Base-by-base conservation (phyloP, 2,797 vertebrate species). In the Denticeps clupeoides region DNA sequence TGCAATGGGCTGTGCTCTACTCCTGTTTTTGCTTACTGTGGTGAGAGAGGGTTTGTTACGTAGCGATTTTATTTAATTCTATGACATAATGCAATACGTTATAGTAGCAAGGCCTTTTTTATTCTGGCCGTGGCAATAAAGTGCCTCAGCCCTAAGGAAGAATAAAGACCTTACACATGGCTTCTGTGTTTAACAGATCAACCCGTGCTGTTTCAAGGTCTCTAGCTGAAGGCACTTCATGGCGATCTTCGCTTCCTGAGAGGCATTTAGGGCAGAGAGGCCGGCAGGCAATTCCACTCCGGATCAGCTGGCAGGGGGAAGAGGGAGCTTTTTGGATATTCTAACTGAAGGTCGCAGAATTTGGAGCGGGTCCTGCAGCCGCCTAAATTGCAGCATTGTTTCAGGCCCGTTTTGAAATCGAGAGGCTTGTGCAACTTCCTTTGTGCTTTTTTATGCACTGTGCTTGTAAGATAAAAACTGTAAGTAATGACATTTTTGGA, bases 141-240 rank as follows among this genome's bases (percentile, higher is more conserved):
- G 35, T 18, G 21, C 8, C 38, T 21, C 9, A 38, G 35, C 38
- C 7, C 33, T 15, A 10, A 18, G 15, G 33, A 55, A 59, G 56
- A 51, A 50, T 68, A 72, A 78, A 79, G 53, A 74, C 73, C 71
- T 76, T 78, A 78, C 77, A 81, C 76, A 80, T 79, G 73, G 77
- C 47, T 44, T 31, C 55, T 66, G 71, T 73, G 65, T 79, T 74
- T 63, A 65, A 58, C 66, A 65, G 67, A 62, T 44, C 64, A 62
- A 66, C 45, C 60, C 58, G 59, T 79, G 73, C 79, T 75, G 67
- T 76, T 69, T 68, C 73, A 74, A 70, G 72, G 71, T 69, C 72
- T 72, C 51, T 45, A 55, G 70, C 67, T 54, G 56, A 54, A 65
- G 61, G 59, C 65, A 72, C 65, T 60, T 76, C 66, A 58, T 62